A percentile compares a stretch with the other conserved stretches of the same genome.
Evolutionary conservation across 2,113 vertebrate genomes (phyloP).

Genomic region (Chaenocephalus aceratus): DNA sequence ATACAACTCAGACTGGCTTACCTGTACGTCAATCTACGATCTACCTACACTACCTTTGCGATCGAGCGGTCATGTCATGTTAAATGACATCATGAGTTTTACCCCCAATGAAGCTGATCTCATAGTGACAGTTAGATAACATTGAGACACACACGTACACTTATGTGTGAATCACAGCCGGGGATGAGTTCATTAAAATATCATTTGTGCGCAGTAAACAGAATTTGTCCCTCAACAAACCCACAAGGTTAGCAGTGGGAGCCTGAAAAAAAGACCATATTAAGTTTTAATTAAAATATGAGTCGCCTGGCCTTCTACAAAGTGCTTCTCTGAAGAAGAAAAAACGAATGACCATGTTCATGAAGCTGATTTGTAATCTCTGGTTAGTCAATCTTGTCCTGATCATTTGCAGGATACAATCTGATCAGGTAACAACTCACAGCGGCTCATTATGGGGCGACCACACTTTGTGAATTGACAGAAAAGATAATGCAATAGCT

Average conservation of each 20-base stretch:
- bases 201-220: background rate
- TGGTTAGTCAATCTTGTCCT: conserved; percentile 42
- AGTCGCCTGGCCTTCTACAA: conserved; percentile 6
- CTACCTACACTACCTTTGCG: too few relatives aligned
- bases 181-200: conserved; percentile 31
- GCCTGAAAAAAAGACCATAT: background rate
- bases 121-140: conserved; percentile 32
- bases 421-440: conserved; percentile 52
- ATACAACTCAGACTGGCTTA: too few relatives aligned
- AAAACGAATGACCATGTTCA: conserved; percentile 23
- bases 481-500: conserved; percentile 44
- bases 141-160: conserved; percentile 1
- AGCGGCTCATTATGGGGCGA: background rate
- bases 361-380: conserved; percentile 36
- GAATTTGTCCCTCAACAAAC: background rate
- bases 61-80: too few relatives aligned
- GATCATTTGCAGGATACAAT: conserved; percentile 55
- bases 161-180: background rate
- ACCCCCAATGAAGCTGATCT: conserved; percentile 44
- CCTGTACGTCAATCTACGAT: too few relatives aligned
- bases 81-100: conserved; percentile 33
- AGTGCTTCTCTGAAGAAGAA: background rate
- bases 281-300: background rate
- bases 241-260: background rate
- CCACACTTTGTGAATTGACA: conserved; percentile 41